Evolutionary conservation across 2,888 invertebrate species (phyloP).

Genomic region (Ditula angustiorana): DNA sequence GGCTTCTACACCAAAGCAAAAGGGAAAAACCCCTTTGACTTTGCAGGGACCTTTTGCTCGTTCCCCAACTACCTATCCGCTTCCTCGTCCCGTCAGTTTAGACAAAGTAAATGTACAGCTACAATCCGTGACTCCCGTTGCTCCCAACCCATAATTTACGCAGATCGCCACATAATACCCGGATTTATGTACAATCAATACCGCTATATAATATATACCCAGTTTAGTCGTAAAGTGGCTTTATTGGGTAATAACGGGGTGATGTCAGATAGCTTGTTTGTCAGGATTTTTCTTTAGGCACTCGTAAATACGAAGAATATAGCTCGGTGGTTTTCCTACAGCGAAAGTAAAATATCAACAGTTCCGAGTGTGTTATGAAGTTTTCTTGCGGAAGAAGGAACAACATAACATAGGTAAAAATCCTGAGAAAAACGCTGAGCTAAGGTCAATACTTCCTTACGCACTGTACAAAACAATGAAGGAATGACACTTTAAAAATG

Average conservation of each 20-base stretch:
- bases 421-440: too few relatives aligned
- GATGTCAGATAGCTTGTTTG: conserved; percentile 17
- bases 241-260: conserved; percentile 21
- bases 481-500: too few relatives aligned
- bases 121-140: neutral
- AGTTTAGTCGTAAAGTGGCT: conserved; percentile 24
- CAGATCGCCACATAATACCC: conserved; percentile 6
- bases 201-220: neutral
- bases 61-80: too few relatives aligned
- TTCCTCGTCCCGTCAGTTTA: too few relatives aligned
- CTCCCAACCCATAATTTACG: conserved; percentile 7
- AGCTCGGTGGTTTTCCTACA: neutral
- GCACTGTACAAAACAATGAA: too few relatives aligned
- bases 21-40: too few relatives aligned
- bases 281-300: neutral
- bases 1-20: too few relatives aligned
- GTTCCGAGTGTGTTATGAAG: neutral
- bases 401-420: too few relatives aligned
- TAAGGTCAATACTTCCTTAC: too few relatives aligned
- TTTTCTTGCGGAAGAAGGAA: too few relatives aligned
- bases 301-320: conserved; percentile 4
- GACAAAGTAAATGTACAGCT: neutral
- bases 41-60: too few relatives aligned
- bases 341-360: neutral
- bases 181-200: conserved; percentile 31